These are phyloP conservation scores for Achatina immaculata DNA, from an alignment of 1,140 invertebrate species.

Conservation along the genomic window DNA sequence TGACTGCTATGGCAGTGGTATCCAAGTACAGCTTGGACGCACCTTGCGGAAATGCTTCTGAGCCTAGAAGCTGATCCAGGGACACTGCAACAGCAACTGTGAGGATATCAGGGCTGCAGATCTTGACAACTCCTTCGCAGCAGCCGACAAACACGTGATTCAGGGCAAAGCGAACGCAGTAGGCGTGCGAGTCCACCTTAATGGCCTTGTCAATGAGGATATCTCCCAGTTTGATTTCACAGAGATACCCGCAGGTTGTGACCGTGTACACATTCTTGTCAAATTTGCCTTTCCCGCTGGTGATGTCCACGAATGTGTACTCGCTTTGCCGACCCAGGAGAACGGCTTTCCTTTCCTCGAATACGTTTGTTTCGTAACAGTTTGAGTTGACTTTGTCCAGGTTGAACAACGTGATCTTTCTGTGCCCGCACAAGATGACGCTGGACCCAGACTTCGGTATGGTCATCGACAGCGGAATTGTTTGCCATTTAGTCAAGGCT, in stretches of 20 bases:
- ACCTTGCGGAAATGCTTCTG: neutral
- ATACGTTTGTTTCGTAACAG: slow-evolving; percentile 27
- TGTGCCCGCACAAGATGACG: slow-evolving; percentile 27
- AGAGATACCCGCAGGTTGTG: slow-evolving; percentile 27
- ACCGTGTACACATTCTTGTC: slow-evolving; percentile 25
- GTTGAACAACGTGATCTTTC: slow-evolving; percentile 28
- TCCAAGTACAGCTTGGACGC: neutral
- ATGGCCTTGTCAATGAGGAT: slow-evolving; percentile 31
- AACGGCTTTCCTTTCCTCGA: slow-evolving; percentile 27
- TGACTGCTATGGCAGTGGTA: slow-evolving; percentile 9
- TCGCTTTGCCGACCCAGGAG: slow-evolving; percentile 31
- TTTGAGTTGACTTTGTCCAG: slow-evolving; percentile 16
- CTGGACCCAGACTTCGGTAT: slow-evolving; percentile 14
- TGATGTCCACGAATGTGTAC: slow-evolving; percentile 36
- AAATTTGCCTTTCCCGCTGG: slow-evolving; percentile 13
- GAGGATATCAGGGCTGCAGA: slow-evolving; percentile 31
- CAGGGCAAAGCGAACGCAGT: slow-evolving; percentile 14
- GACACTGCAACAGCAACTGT: neutral
- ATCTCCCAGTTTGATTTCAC: slow-evolving; percentile 23
- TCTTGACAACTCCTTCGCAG: slow-evolving; percentile 28
- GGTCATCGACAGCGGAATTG: slow-evolving; percentile 8
- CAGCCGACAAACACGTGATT: slow-evolving; percentile 29
- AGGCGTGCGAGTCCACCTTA: slow-evolving; percentile 15
- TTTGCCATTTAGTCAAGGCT: slow-evolving; percentile 28
- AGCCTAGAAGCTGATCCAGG: slow-evolving; percentile 4